Conservation (phyloP, 2,113 vertebrate genomes). For the Sander lucioperca region DNA sequence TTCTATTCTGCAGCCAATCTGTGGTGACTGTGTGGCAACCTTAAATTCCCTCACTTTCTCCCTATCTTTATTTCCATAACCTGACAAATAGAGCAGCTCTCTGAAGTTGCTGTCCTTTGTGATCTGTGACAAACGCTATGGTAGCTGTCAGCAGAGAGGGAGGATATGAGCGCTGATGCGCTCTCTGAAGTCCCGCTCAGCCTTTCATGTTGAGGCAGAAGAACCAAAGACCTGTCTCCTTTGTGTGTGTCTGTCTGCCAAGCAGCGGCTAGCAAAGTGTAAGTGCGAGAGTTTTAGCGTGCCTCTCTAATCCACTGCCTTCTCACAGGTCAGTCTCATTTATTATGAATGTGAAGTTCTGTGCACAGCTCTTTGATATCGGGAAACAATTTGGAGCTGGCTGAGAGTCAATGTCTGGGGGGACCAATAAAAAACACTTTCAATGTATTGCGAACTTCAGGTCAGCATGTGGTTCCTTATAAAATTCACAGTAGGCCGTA, state of each 20-base stretch:
- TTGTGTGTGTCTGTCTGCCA: constrained; percentile 35
- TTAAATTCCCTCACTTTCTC: constrained; percentile 40
- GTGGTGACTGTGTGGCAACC: constrained; percentile 35
- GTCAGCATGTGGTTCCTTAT: constrained; percentile 55
- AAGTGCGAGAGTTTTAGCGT: constrained; percentile 49
- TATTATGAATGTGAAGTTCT: constrained; percentile 70
- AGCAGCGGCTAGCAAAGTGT: constrained; percentile 42
- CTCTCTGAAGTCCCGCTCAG: constrained; percentile 57
- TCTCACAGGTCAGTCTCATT: constrained; percentile 69
- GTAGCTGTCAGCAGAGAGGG: constrained; percentile 50
- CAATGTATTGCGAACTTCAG: constrained; percentile 60
- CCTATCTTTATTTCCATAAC: constrained; percentile 59
- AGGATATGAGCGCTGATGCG: constrained; percentile 52
- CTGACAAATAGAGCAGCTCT: constrained; percentile 57
- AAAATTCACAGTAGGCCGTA: constrained; percentile 51
- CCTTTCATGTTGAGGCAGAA: constrained; percentile 70
- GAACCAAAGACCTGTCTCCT: constrained; percentile 61
- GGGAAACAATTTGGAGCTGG: constrained; percentile 70
- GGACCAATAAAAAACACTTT: constrained; percentile 65
- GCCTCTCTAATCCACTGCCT: constrained; percentile 60
- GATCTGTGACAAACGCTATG: constrained; percentile 62
- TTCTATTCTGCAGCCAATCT: constrained; percentile 50
- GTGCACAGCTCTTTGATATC: constrained; percentile 67
- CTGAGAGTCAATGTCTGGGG: constrained; percentile 52
- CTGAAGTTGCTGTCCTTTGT: constrained; percentile 66